phyloP scores from a whole-genome alignment of 2,797 vertebrate genomes.

The Nannoperca australis region DNA sequence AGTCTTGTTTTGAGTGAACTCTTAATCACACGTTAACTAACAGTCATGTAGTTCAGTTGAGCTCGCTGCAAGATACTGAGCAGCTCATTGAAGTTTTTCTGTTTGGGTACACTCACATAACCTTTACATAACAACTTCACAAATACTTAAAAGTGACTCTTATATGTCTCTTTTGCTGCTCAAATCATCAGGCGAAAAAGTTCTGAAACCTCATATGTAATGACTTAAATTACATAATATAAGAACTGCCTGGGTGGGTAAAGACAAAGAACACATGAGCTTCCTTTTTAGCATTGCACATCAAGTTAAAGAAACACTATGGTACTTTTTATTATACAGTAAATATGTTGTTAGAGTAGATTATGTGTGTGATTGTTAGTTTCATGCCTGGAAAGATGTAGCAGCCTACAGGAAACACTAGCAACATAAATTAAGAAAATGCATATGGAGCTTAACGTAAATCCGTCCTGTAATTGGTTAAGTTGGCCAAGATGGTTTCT shows the following conservation, averaged over 20 bases:
- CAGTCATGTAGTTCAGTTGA: not conserved
- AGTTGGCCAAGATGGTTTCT: not conserved
- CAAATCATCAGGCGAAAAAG: too few relatives aligned
- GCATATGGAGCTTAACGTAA: not conserved
- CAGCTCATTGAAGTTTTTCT: not conserved
- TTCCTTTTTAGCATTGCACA: too few relatives aligned
- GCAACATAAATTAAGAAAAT: conserved; percentile 2
- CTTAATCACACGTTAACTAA: not conserved
- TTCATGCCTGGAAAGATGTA: not conserved
- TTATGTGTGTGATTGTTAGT: conserved; percentile 21
- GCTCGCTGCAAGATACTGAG: not conserved
- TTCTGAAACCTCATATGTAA: not conserved
- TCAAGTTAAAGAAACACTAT: not conserved
- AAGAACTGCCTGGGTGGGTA: too few relatives aligned
- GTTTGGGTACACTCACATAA: not conserved
- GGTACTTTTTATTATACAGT: conserved; percentile 17
- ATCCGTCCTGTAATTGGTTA: not conserved
- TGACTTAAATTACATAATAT: not conserved
- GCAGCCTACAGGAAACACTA: conserved; percentile 6
- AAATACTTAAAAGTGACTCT: not conserved
- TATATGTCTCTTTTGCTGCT: too few relatives aligned
- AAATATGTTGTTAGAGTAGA: conserved; percentile 1
- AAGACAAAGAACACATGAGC: too few relatives aligned
- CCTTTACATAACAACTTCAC: not conserved
- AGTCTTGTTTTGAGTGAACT: not conserved